A percentile compares a stretch with the other conserved stretches of the same genome.
Evolutionary conservation across 2,888 invertebrate genomes (phyloP).

Genomic region (Oegoconia quadripuncta): DNA sequence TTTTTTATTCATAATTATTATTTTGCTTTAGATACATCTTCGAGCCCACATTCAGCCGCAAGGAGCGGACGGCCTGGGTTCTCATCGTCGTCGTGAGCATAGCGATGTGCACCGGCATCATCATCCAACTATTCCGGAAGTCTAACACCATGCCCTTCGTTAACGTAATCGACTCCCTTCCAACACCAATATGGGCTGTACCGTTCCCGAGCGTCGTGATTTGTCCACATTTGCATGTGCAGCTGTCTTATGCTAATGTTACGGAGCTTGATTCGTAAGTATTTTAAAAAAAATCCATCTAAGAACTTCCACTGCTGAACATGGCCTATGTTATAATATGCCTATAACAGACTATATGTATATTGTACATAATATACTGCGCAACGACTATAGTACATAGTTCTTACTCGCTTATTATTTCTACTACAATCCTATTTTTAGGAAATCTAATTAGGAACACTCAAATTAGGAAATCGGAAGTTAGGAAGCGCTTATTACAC

Average conservation of each 20-base stretch:
- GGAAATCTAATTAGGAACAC: too few relatives aligned
- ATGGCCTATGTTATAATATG: too few relatives aligned
- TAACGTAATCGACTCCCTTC: conserved; percentile 67
- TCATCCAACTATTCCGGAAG: conserved; percentile 57
- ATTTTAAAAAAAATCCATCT: too few relatives aligned
- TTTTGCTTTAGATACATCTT: conserved; percentile 58
- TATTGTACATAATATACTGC: too few relatives aligned
- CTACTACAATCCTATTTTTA: too few relatives aligned
- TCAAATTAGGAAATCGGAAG: too few relatives aligned
- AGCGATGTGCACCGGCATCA: conserved; percentile 56
- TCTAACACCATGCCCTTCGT: conserved; percentile 69
- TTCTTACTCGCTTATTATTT: too few relatives aligned
- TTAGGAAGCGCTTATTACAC: too few relatives aligned
- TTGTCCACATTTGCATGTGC: conserved; percentile 65
- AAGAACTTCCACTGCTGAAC: too few relatives aligned
- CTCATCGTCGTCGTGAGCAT: conserved; percentile 60
- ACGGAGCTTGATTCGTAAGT: conserved; percentile 52
- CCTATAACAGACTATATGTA: too few relatives aligned
- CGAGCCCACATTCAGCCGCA: conserved; percentile 58
- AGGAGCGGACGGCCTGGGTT: conserved; percentile 60
- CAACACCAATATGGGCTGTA: conserved; percentile 69
- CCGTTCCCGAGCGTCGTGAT: conserved; percentile 70
- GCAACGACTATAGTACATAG: too few relatives aligned
- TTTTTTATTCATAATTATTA: too few relatives aligned
- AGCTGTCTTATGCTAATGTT: conserved; percentile 53